These are phyloP conservation scores for Sipha maydis DNA, from an alignment of 2,888 invertebrate species.

Conservation along the genomic window DNA sequence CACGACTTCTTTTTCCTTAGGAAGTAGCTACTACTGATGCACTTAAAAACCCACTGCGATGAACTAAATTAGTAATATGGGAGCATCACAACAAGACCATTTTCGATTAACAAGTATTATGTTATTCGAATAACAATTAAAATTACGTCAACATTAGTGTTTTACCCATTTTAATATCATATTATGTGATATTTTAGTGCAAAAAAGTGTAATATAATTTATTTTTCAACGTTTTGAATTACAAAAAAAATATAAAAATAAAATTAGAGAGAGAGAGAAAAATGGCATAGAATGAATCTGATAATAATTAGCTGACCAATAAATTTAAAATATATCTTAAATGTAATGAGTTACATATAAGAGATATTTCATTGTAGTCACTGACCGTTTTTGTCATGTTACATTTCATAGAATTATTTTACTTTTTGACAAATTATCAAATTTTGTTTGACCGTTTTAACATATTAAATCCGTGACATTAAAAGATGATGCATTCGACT, in stretches of 20 bases:
- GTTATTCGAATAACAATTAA: conserved; percentile 29
- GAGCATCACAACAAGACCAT: not conserved
- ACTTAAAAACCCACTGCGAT: conserved; percentile 38
- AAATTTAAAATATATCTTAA: no score
- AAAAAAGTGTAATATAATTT: not conserved
- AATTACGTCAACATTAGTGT: conserved; percentile 32
- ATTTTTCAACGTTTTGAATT: not conserved
- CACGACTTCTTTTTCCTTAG: conserved; percentile 42
- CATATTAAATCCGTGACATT: no score
- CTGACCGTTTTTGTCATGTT: no score
- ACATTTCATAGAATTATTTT: no score
- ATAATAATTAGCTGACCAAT: no score
- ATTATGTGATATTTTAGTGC: not conserved
- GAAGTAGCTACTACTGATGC: conserved; percentile 36
- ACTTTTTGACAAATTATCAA: no score
- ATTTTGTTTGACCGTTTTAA: no score
- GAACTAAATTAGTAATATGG: conserved; percentile 24
- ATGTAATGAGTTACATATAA: no score
- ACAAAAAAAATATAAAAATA: no score
- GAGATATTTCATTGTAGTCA: no score
- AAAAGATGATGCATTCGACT: not conserved
- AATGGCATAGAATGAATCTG: no score
- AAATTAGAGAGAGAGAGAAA: no score
- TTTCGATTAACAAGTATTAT: conserved; percentile 30
- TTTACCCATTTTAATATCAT: not conserved